These are phyloP conservation scores for Rapana venosa DNA, from an alignment of 2,888 invertebrate species.

Conservation along the genomic window DNA sequence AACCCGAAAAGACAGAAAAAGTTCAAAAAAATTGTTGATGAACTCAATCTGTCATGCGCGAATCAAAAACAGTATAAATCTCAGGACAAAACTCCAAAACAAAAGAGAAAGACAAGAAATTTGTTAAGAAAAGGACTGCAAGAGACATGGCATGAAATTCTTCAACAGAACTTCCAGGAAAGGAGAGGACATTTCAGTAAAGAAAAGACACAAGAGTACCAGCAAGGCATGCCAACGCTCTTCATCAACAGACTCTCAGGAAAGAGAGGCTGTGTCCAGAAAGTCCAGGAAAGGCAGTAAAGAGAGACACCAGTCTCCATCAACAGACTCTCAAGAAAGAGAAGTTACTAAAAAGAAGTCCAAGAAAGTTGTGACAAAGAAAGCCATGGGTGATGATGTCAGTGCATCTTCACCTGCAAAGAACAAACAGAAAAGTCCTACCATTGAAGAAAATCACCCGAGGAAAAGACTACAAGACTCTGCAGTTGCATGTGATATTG, in stretches of 20 bases:
- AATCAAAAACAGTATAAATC: too few species aligned
- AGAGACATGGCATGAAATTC: not conserved
- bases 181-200: not conserved
- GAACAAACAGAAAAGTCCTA: not conserved
- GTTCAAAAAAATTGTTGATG: too few species aligned
- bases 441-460: not conserved
- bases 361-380: not conserved
- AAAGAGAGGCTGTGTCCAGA: not conserved
- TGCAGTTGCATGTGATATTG: not conserved
- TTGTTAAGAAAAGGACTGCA: not conserved
- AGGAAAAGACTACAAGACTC: not conserved
- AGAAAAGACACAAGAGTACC: conserved; percentile 3
- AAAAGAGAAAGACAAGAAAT: not conserved
- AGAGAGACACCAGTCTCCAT: not conserved
- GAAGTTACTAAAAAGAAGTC: not conserved
- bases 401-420: not conserved
- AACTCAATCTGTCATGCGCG: too few species aligned
- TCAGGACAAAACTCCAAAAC: not conserved
- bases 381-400: not conserved
- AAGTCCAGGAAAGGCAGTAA: not conserved
- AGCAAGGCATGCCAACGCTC: not conserved
- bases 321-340: not conserved
- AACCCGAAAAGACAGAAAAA: not conserved
- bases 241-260: not conserved
- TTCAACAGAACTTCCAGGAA: not conserved